phyloP scores from a whole-genome alignment of 2,797 vertebrate species.

The Craterocephalus amniculus region DNA sequence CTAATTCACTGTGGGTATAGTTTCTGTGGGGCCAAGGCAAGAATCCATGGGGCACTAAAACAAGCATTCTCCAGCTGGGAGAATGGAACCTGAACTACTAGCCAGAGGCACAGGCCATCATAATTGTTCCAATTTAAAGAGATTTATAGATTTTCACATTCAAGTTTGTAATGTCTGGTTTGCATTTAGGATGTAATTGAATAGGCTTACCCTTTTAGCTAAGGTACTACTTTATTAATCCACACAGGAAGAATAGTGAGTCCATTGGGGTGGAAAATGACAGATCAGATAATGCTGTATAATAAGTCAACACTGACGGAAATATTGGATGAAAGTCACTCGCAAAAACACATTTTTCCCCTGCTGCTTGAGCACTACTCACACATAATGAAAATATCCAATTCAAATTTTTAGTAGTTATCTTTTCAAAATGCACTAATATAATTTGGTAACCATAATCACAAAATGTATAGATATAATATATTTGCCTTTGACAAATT shows the following conservation, averaged over 20 bases:
- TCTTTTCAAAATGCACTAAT: too few relatives aligned
- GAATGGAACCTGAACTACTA: conserved; percentile 36
- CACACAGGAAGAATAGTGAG: conserved; percentile 40
- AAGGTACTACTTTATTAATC: conserved; percentile 48
- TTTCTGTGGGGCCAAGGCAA: conserved; percentile 34
- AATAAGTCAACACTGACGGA: conserved; percentile 28
- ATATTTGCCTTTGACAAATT: background rate
- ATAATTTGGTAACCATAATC: too few relatives aligned
- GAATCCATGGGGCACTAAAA: conserved; percentile 43
- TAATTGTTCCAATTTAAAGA: conserved; percentile 67
- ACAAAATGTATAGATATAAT: background rate
- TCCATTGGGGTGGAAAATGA: conserved; percentile 27
- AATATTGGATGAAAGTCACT: conserved; percentile 21
- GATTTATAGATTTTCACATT: conserved; percentile 72
- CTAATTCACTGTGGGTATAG: conserved; percentile 44
- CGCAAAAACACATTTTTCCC: background rate
- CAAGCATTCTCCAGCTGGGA: conserved; percentile 57
- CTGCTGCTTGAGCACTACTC: background rate
- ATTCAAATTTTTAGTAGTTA: too few relatives aligned
- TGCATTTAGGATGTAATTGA: conserved; percentile 55
- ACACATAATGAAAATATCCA: too few relatives aligned
- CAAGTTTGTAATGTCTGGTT: conserved; percentile 69
- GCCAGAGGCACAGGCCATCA: conserved; percentile 34
- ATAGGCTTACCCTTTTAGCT: conserved; percentile 60
- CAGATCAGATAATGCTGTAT: conserved; percentile 31